Conservation (phyloP, 2,113 vertebrate species). For the Marcusenius ussheri region DNA sequence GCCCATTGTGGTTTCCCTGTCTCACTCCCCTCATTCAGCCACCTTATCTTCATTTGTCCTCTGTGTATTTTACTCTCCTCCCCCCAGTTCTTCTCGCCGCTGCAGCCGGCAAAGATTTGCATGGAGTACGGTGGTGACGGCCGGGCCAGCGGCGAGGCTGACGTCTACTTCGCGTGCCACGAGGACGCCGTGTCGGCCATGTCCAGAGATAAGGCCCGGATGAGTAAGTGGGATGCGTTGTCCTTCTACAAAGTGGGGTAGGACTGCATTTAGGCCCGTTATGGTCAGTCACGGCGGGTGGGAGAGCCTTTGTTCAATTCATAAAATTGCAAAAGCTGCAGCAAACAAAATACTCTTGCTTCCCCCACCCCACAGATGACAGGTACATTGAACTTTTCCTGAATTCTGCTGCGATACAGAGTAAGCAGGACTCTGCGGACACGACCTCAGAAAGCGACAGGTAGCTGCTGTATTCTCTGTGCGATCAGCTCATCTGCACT, state of each 20-base stretch:
- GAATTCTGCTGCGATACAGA: conserved; percentile 49
- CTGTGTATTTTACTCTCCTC: background rate
- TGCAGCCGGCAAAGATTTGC: conserved; percentile 66
- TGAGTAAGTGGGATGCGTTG: conserved; percentile 61
- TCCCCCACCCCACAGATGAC: conserved; percentile 54
- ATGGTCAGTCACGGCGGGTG: background rate
- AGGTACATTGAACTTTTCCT: conserved; percentile 79
- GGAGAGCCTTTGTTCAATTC: background rate
- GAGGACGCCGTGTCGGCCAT: conserved; percentile 69
- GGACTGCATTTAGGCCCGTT: background rate
- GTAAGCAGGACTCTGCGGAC: background rate
- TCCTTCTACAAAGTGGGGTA: background rate
- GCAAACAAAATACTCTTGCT: background rate
- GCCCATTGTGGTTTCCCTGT: background rate
- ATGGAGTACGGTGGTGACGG: conserved; percentile 72
- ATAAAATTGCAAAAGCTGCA: background rate
- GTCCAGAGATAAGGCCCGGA: conserved; percentile 70
- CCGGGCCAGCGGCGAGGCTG: conserved; percentile 65
- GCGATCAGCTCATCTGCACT: background rate
- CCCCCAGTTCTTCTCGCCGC: conserved; percentile 78
- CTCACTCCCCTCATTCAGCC: background rate
- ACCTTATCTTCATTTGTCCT: background rate
- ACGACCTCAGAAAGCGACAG: background rate
- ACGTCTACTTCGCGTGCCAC: conserved; percentile 70
- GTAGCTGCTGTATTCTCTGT: background rate